Percentiles rank a stretch among this genome's conserved stretches.
phyloP scores from a whole-genome alignment of 2,888 invertebrate genomes.

The Drosophila infuscata region DNA sequence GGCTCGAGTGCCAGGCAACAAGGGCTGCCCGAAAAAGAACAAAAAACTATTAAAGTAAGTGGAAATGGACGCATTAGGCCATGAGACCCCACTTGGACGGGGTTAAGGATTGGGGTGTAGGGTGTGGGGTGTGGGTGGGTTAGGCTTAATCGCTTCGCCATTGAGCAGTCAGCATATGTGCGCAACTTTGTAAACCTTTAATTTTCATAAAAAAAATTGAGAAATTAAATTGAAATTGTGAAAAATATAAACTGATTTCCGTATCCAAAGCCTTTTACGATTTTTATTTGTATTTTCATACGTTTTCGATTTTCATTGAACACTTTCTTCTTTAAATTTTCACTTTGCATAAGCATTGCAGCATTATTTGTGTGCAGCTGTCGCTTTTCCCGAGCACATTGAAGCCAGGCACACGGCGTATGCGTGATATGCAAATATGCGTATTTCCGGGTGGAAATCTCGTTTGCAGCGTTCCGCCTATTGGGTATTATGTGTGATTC shows the following conservation, averaged over 20 bases:
- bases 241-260: slow-evolving; percentile 16
- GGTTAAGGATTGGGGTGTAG: background rate
- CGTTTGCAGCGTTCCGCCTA: slow-evolving; percentile 4
- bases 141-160: slow-evolving; percentile 35
- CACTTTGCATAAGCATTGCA: slow-evolving; percentile 54
- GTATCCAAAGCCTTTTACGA: background rate
- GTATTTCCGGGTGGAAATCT: slow-evolving; percentile 1
- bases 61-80: slow-evolving; percentile 75
- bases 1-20: slow-evolving; percentile 43
- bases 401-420: slow-evolving; percentile 37
- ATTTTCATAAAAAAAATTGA: slow-evolving; percentile 46
- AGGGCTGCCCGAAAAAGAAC: slow-evolving; percentile 58
- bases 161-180: slow-evolving; percentile 28
- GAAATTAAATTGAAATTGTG: slow-evolving; percentile 6
- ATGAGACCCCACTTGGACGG: slow-evolving; percentile 13
- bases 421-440: slow-evolving; percentile 55
- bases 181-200: slow-evolving; percentile 57
- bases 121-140: too few species aligned
- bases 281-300: slow-evolving; percentile 16
- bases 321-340: slow-evolving; percentile 13
- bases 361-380: slow-evolving; percentile 35
- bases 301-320: background rate
- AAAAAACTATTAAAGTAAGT: slow-evolving; percentile 77
- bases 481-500: background rate
- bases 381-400: slow-evolving; percentile 23